phyloP scores from a whole-genome alignment of 2,888 invertebrate genomes.

The Stenotaenia linearis region DNA sequence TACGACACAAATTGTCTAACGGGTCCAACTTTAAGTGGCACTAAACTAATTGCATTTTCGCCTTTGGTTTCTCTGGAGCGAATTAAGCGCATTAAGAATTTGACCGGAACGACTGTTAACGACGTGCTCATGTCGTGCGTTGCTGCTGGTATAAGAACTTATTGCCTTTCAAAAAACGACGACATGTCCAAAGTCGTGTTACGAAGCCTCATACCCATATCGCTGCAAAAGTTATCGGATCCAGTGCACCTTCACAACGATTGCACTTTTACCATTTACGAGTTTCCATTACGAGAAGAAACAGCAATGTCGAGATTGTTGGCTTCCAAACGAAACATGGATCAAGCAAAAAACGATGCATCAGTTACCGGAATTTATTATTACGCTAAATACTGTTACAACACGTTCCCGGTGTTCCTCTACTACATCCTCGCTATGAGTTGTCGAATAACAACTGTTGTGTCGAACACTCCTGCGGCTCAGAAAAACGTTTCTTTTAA shows the following conservation, averaged over 20 bases:
- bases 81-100: constrained; percentile 8
- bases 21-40: neutral
- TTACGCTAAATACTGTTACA: neutral
- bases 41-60: neutral
- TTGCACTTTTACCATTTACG: neutral
- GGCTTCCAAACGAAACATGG: neutral
- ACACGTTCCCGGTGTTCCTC: neutral
- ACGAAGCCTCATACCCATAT: neutral
- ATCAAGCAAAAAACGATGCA: neutral
- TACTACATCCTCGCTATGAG: neutral
- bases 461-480: neutral
- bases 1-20: neutral
- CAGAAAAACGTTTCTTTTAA: neutral
- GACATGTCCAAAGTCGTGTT: neutral
- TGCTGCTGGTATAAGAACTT: neutral
- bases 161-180: neutral
- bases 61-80: neutral
- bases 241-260: neutral
- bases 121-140: constrained; percentile 10
- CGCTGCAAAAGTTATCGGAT: neutral
- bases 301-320: neutral
- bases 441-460: neutral
- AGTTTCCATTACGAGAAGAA: neutral
- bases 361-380: neutral
- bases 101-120: neutral